Evolutionary conservation across 2,888 invertebrate species (phyloP), one percentile per base, ranked within the genome.

Genomic region (Parnassius apollo): DNA sequence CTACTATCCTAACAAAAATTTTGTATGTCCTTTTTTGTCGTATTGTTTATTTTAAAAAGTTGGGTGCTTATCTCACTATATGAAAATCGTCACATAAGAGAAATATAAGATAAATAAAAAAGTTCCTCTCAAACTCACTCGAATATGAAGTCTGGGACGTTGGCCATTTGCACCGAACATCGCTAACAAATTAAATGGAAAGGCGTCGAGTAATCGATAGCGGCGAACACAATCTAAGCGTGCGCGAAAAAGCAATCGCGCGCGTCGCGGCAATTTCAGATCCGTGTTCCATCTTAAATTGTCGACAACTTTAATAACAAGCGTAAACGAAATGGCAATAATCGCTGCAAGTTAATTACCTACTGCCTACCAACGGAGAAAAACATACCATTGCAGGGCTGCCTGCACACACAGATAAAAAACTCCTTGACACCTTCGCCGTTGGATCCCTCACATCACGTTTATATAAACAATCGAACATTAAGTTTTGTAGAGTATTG

Each of bases 251-350:
- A 66, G 80, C 84, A 88, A 85, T 88, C 82, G 82, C 77, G 77
- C 85, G 83, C 77, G 80, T 85, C 86, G 80, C 74, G 69, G 80
- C 88, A 88, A 89, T 88, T 88, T 87, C 77, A 86, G 83, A 82
- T 75, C 77, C 86, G 78, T 88, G 88, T 89, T 85, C 79, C 85
- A 82, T 85, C 86, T 88, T 85, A 86, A 89, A 86, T 89, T 88
- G 90, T 88, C 88, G 84, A 86, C 89, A 88, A 85, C 82, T 87
- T 87, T 87, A 86, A 89, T 87, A 89, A 88, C 86, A 87, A 86
- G 85, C 86, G 75, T 83, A 79, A 80, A 83, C 73, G 80, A 82
- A 86, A 85, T 82, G 79, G 84, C 83, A 82, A 86, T 86, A 88
- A 88, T 87, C 82, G 85, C 76, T 76, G 80, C 80, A 84, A 87